These are phyloP conservation scores for Enteromius treurensis DNA, from an alignment of 2,797 vertebrate species.

Conservation along the genomic window DNA sequence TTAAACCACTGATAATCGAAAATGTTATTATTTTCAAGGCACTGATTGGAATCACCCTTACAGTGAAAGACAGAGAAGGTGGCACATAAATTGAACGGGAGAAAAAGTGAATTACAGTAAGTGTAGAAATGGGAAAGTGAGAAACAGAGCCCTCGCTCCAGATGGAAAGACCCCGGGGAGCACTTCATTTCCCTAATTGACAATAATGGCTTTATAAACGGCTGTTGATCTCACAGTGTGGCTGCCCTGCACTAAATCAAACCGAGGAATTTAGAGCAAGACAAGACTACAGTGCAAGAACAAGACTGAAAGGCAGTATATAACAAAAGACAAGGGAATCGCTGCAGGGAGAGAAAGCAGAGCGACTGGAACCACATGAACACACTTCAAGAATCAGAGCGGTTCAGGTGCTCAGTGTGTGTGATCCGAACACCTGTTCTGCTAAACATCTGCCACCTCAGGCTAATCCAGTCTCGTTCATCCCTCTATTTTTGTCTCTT, in stretches of 20 bases:
- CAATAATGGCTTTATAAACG: constrained; percentile 84
- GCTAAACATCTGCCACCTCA: constrained; percentile 17
- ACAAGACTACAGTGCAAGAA: constrained; percentile 13
- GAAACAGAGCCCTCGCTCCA: constrained; percentile 64
- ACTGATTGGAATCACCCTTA: neutral
- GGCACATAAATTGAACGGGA: constrained; percentile 7
- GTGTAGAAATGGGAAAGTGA: constrained; percentile 34
- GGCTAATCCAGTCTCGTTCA: constrained; percentile 19
- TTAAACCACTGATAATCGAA: neutral
- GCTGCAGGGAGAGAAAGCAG: constrained; percentile 54
- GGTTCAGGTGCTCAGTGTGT: constrained; percentile 47
- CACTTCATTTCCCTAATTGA: constrained; percentile 84
- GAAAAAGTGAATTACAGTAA: constrained; percentile 17
- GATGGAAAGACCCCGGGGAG: constrained; percentile 79
- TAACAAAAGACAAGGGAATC: constrained; percentile 31
- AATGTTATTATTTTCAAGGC: too few relatives aligned
- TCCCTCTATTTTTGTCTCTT: constrained; percentile 42
- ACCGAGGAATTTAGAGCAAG: constrained; percentile 69
- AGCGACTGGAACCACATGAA: constrained; percentile 37
- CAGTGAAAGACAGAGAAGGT: constrained; percentile 6
- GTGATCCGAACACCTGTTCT: constrained; percentile 48
- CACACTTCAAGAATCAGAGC: neutral
- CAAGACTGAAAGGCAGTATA: neutral
- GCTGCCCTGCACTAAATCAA: constrained; percentile 71
- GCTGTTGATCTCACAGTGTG: constrained; percentile 73